Conservation (phyloP, 2,113 vertebrate genomes). For the Morone chrysops region DNA sequence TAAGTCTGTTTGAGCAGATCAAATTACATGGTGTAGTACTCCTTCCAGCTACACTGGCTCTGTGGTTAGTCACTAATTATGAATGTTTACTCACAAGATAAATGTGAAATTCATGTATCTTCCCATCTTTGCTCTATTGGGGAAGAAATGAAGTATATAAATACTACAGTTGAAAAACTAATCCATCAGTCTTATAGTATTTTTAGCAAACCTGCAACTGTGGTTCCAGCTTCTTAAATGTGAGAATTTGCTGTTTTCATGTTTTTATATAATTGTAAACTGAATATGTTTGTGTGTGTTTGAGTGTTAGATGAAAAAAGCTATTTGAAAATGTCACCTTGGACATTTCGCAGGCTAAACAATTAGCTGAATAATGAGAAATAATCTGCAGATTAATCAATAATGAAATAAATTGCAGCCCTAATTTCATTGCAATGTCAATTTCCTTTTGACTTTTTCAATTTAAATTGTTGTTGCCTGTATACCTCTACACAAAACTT, state of each 20-base stretch:
- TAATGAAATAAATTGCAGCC: background rate
- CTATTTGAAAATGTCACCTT: background rate
- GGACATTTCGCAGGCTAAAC: background rate
- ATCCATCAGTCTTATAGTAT: no score
- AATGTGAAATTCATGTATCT: conserved; percentile 7
- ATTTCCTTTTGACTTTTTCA: background rate
- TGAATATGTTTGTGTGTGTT: background rate
- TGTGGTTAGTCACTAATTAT: conserved; percentile 29
- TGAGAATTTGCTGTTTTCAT: background rate
- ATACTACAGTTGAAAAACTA: background rate
- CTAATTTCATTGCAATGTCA: background rate
- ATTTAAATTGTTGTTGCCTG: background rate
- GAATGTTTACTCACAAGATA: conserved; percentile 34
- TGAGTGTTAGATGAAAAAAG: background rate
- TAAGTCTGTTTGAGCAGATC: conserved; percentile 14
- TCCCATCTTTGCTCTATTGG: background rate
- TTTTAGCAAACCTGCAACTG: background rate
- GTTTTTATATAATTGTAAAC: background rate
- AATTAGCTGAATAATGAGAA: background rate
- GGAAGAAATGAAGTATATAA: conserved; percentile 9
- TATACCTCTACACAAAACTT: background rate
- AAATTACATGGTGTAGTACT: conserved; percentile 35
- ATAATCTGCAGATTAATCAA: background rate
- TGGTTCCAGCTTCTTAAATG: background rate
- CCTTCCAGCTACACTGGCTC: conserved; percentile 5